Evolutionary conservation across 2,888 invertebrate genomes (phyloP).

Genomic region (Dromius quadrimaculatus): DNA sequence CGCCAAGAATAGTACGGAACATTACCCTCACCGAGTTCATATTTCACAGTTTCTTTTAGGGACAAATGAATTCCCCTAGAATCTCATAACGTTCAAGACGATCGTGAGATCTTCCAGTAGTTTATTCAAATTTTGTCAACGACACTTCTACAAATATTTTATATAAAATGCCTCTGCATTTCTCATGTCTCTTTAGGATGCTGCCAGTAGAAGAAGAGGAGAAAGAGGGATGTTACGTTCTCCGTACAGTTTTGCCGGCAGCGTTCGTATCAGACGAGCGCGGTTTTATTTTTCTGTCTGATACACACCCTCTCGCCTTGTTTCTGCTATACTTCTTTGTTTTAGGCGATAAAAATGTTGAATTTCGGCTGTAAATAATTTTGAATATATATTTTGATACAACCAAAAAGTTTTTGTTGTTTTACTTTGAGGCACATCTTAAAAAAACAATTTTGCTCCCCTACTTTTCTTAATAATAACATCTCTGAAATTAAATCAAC

Average conservation of each 20-base stretch:
- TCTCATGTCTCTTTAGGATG: constrained; percentile 29
- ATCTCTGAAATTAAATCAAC: not conserved
- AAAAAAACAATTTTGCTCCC: not conserved
- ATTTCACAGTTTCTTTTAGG: constrained; percentile 28
- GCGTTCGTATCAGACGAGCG: constrained; percentile 5
- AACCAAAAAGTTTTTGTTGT: not conserved
- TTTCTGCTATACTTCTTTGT: constrained; percentile 23
- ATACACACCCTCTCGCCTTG: not conserved
- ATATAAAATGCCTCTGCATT: constrained; percentile 49
- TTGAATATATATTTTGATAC: constrained; percentile 20
- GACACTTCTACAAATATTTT: constrained; percentile 52
- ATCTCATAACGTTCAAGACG: constrained; percentile 49
- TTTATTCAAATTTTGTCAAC: constrained; percentile 51
- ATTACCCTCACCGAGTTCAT: constrained; percentile 31
- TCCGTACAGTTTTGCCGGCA: not conserved
- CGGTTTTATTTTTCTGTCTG: constrained; percentile 7
- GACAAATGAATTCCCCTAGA: constrained; percentile 49
- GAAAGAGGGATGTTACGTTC: not conserved
- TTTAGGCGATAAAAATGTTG: constrained; percentile 36
- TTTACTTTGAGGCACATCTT: not conserved
- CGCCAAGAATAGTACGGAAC: constrained; percentile 28
- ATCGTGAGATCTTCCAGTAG: constrained; percentile 44
- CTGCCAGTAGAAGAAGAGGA: not conserved
- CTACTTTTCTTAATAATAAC: not conserved
- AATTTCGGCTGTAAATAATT: constrained; percentile 36